Conservation (phyloP, 2,797 vertebrate genomes). For the Melanotaenia trifasciata region DNA sequence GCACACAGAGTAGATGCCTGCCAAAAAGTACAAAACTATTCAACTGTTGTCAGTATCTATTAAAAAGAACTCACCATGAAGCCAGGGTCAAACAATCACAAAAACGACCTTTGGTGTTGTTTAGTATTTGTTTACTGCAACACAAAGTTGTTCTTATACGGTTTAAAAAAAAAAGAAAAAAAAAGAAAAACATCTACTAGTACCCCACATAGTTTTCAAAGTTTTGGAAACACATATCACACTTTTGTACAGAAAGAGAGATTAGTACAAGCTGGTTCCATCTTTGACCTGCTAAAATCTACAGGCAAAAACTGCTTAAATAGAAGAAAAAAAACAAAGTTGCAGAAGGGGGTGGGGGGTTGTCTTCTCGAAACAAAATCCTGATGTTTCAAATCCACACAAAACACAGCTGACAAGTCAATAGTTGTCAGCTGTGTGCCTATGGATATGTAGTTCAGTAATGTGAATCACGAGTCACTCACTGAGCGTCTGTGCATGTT, state of each 20-base stretch:
- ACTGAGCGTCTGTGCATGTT: conserved; percentile 9
- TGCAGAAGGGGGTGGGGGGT: not conserved
- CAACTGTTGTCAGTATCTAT: conserved; percentile 76
- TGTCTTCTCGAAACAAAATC: conserved; percentile 20
- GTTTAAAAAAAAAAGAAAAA: not conserved
- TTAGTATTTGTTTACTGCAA: conserved; percentile 26
- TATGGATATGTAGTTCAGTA: conserved; percentile 58
- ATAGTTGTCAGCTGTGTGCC: conserved; percentile 66
- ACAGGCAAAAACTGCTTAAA: conserved; percentile 1
- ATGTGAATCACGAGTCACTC: conserved; percentile 74
- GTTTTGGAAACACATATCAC: conserved; percentile 14
- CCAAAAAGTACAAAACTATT: conserved; percentile 70
- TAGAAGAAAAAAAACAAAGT: conserved; percentile 3
- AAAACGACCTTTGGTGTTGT: conserved; percentile 27
- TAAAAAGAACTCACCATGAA: conserved; percentile 70
- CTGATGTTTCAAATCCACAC: conserved; percentile 42
- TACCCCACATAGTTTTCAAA: not conserved
- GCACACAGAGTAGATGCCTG: conserved; percentile 45
- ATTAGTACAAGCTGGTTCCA: conserved; percentile 20
- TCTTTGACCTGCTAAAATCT: conserved; percentile 23
- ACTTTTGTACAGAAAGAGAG: conserved; percentile 2
- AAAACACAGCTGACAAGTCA: conserved; percentile 38
- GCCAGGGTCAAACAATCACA: conserved; percentile 65
- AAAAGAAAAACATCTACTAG: not conserved
- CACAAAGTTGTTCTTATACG: conserved; percentile 15